phyloP scores from a whole-genome alignment of 2,888 invertebrate species.

The Amphipyra tragopoginis region DNA sequence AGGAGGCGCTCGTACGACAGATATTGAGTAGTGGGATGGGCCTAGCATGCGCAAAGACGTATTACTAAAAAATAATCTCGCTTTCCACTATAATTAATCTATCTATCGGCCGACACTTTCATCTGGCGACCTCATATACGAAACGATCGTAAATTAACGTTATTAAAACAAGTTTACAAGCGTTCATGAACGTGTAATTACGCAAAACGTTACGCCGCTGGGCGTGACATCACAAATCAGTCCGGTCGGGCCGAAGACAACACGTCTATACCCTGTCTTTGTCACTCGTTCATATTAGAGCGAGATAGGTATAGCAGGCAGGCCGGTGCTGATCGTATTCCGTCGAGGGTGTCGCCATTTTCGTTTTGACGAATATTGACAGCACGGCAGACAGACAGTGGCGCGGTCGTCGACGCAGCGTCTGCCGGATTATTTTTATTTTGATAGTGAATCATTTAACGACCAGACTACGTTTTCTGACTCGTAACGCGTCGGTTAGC shows the following conservation, averaged over 20 bases:
- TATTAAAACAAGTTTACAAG: constrained; percentile 88
- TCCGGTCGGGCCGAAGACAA: constrained; percentile 85
- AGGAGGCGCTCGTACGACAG: constrained; percentile 88
- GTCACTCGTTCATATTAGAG: constrained; percentile 62
- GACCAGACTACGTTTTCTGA: constrained; percentile 75
- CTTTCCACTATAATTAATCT: constrained; percentile 77
- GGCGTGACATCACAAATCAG: constrained; percentile 90
- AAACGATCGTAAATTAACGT: constrained; percentile 84
- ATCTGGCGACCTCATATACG: constrained; percentile 79
- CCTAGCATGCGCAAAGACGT: constrained; percentile 88
- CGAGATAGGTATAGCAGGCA: constrained; percentile 72
- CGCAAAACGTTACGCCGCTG: constrained; percentile 90
- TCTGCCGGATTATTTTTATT: constrained; percentile 88
- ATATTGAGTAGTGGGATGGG: constrained; percentile 90
- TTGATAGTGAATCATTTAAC: constrained; percentile 87
- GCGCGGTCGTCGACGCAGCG: constrained; percentile 88
- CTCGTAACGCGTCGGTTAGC: constrained; percentile 69
- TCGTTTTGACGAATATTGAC: constrained; percentile 94
- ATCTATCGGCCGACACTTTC: constrained; percentile 81
- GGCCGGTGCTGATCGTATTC: constrained; percentile 88
- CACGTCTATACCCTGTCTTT: constrained; percentile 78
- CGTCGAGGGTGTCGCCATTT: constrained; percentile 93
- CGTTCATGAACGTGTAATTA: constrained; percentile 85
- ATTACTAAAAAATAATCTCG: constrained; percentile 75
- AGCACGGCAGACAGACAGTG: constrained; percentile 90